phyloP scores from a whole-genome alignment of 2,113 vertebrate species.

The Asarcornis scutulata region DNA sequence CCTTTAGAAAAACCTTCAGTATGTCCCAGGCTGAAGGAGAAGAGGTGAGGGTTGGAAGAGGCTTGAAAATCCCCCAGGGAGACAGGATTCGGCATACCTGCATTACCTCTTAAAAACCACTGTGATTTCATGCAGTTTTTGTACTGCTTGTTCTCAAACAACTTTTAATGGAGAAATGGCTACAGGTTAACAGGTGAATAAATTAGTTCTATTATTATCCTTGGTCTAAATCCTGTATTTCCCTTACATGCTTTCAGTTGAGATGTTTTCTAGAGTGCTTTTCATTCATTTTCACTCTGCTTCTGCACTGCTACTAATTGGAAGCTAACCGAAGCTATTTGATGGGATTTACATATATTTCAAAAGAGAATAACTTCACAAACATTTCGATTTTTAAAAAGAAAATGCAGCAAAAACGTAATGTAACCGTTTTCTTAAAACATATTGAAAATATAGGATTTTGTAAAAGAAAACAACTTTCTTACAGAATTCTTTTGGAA shows the following conservation, averaged over 20 bases:
- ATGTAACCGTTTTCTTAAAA: background rate
- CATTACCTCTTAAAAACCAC: background rate
- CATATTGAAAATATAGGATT: background rate
- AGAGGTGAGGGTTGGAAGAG: background rate
- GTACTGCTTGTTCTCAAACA: background rate
- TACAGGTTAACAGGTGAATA: background rate
- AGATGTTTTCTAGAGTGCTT: background rate
- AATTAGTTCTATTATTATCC: accelerated
- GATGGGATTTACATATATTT: background rate
- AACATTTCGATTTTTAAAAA: background rate
- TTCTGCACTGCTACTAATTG: background rate
- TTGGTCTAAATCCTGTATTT: background rate
- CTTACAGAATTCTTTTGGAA: background rate
- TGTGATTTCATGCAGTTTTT: accelerated
- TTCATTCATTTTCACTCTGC: background rate
- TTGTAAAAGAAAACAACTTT: background rate
- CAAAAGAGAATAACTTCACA: background rate
- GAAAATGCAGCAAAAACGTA: background rate
- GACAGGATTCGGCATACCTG: background rate
- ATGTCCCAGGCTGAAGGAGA: background rate
- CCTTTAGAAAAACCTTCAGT: background rate
- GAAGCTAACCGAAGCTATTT: background rate
- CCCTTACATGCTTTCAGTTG: background rate
- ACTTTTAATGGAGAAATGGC: accelerated
- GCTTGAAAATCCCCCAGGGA: accelerated